phyloP scores from a whole-genome alignment of 1,140 invertebrate species.

The Cotesia glomerata region DNA sequence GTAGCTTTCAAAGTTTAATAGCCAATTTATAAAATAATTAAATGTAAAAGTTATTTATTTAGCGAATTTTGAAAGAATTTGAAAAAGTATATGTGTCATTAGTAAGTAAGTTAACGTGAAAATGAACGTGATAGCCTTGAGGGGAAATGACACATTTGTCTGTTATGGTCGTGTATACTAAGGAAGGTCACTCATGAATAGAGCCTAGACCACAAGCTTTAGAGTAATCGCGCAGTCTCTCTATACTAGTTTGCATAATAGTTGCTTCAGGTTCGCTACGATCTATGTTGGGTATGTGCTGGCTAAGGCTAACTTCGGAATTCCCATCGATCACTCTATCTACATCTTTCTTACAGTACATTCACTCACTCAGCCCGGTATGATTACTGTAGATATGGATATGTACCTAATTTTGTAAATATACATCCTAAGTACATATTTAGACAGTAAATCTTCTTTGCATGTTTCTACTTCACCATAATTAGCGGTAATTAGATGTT shows the following conservation, averaged over 20 bases:
- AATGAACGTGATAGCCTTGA: constrained; percentile 10
- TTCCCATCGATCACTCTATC: constrained; percentile 11
- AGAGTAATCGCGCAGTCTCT: constrained; percentile 6
- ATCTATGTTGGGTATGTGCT: constrained; percentile 7
- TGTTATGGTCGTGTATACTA: constrained; percentile 10
- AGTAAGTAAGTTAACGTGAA: too few species aligned
- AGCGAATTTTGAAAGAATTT: too few species aligned
- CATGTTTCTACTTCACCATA: too few species aligned
- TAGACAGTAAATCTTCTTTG: background rate
- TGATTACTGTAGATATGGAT: too few species aligned
- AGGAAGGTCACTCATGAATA: constrained; percentile 35
- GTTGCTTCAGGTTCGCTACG: constrained; percentile 1
- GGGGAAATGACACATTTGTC: constrained; percentile 18
- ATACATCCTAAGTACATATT: background rate
- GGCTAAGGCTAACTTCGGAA: constrained; percentile 1
- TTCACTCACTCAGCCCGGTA: background rate
- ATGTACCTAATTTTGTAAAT: too few species aligned
- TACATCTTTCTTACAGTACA: background rate
- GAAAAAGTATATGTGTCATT: too few species aligned
- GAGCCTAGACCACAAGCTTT: constrained; percentile 21
- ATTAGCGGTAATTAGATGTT: too few species aligned
- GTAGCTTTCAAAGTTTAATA: too few species aligned
- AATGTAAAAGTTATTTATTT: too few species aligned
- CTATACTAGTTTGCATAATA: constrained; percentile 8
- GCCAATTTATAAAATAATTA: too few species aligned